A percentile compares a stretch with the other conserved stretches of the same genome.
Evolutionary conservation across 35 echinoderm and acorn worm genomes (phyloP).

Genomic region (Ophiothrix spiculata): DNA sequence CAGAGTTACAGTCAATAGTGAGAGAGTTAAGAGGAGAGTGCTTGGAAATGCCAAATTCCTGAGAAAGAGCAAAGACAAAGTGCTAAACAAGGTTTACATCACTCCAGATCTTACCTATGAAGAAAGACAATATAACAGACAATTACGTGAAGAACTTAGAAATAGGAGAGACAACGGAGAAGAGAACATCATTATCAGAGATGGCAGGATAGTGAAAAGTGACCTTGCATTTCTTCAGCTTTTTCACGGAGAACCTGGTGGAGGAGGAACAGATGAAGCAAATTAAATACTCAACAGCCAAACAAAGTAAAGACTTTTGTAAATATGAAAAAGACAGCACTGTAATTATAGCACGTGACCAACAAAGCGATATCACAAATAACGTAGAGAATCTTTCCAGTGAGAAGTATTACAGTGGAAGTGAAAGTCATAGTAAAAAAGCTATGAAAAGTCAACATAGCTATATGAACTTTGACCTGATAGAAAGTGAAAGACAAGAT

Average conservation of each 20-base stretch:
- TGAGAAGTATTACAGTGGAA: too few relatives aligned
- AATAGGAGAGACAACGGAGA: constrained; percentile 9
- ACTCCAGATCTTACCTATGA: constrained; percentile 32
- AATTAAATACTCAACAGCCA: too few relatives aligned
- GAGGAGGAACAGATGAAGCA: not conserved
- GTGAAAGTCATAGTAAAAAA: too few relatives aligned
- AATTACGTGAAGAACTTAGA: constrained; percentile 17
- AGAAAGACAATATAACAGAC: constrained; percentile 7
- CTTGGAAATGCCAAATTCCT: constrained; percentile 7
- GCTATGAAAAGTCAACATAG: too few relatives aligned
- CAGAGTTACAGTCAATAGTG: not conserved
- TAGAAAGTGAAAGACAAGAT: too few relatives aligned
- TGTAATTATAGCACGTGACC: too few relatives aligned
- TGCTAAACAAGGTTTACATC: constrained; percentile 9
- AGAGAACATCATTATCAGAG: constrained; percentile 17
- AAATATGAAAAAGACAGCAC: too few relatives aligned
- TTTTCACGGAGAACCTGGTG: too few relatives aligned
- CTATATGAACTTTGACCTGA: too few relatives aligned
- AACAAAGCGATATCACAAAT: too few relatives aligned
- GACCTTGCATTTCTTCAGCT: not conserved
- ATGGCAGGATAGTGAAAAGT: constrained; percentile 22
- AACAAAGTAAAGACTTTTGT: too few relatives aligned
- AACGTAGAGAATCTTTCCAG: too few relatives aligned
- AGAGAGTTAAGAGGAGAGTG: not conserved
- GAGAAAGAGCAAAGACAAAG: not conserved